Conservation (phyloP, 2,113 vertebrate species). For the Labrus mixtus region DNA sequence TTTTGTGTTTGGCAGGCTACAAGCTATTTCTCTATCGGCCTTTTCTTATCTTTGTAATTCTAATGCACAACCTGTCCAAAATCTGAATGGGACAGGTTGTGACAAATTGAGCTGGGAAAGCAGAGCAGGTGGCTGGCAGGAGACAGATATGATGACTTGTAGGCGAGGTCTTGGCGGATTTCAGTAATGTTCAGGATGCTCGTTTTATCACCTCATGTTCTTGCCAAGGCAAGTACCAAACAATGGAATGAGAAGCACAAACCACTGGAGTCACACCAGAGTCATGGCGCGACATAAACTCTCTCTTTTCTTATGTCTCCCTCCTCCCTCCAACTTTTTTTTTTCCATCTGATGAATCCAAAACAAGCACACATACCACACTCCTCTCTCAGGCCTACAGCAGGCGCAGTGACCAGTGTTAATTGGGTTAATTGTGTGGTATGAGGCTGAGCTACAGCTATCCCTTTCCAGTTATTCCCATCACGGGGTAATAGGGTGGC, state of each 20-base stretch:
- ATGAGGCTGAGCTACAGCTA: constrained; percentile 55
- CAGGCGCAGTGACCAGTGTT: constrained; percentile 33
- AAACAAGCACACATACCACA: constrained; percentile 16
- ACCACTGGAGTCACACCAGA: constrained; percentile 16
- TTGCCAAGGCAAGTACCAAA: constrained; percentile 66
- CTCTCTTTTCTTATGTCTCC: background rate
- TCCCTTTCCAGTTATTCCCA: constrained; percentile 57
- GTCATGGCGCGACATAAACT: constrained; percentile 29
- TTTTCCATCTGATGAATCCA: constrained; percentile 43
- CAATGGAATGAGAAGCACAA: constrained; percentile 46
- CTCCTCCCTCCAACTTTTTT: constrained; percentile 2
- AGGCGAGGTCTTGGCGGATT: constrained; percentile 13
- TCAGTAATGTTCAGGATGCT: constrained; percentile 48
- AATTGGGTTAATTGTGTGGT: constrained; percentile 69
- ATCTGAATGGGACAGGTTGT: constrained; percentile 17
- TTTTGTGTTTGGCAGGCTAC: background rate
- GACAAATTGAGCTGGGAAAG: constrained; percentile 45
- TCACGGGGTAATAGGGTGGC: constrained; percentile 59
- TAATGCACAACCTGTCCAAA: constrained; percentile 10
- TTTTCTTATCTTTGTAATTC: background rate
- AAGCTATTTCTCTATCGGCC: background rate
- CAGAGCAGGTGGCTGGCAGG: constrained; percentile 44
- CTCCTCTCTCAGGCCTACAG: constrained; percentile 7
- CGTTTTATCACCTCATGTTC: constrained; percentile 36
- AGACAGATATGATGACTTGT: constrained; percentile 1